Evolutionary conservation across 92 coral and sea anemone species (phyloP).

Genomic region (Micromussa lordhowensis): DNA sequence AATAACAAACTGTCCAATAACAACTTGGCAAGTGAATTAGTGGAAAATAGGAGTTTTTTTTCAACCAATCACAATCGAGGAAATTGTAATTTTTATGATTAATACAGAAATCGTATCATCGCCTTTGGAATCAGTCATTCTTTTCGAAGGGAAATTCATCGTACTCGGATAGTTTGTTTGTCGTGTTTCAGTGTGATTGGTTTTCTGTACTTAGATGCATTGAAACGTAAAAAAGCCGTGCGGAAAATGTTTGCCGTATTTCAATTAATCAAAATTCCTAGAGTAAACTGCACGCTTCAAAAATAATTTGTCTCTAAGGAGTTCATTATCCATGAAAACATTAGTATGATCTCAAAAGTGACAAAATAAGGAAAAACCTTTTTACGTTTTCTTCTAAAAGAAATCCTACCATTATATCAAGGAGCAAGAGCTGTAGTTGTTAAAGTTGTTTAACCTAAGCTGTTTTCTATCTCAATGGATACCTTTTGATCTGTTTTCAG

Average conservation of each 20-base stretch:
- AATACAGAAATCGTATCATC: not conserved
- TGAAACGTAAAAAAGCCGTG: not conserved
- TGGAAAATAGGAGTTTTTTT: too few species aligned
- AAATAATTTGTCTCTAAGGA: not conserved
- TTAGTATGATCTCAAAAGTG: not conserved
- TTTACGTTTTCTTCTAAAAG: not conserved
- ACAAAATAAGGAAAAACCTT: not conserved
- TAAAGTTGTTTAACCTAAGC: not conserved
- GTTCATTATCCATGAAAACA: too few species aligned
- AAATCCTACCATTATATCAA: not conserved
- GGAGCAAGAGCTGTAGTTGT: not conserved
- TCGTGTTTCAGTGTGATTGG: too few species aligned
- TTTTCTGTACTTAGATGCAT: too few species aligned
- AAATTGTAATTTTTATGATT: too few species aligned
- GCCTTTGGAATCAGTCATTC: not conserved
- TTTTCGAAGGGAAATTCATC: too few species aligned
- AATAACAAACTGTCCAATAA: too few species aligned
- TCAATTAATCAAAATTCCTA: not conserved
- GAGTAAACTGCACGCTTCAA: not conserved
- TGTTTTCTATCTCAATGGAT: not conserved
- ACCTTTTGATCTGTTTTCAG: constrained; percentile 39
- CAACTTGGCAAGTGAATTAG: too few species aligned
- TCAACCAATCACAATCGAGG: too few species aligned
- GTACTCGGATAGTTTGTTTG: too few species aligned
- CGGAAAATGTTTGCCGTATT: not conserved